These are phyloP conservation scores for Galbula dea DNA, from an alignment of 2,113 vertebrate genomes.

Conservation along the genomic window DNA sequence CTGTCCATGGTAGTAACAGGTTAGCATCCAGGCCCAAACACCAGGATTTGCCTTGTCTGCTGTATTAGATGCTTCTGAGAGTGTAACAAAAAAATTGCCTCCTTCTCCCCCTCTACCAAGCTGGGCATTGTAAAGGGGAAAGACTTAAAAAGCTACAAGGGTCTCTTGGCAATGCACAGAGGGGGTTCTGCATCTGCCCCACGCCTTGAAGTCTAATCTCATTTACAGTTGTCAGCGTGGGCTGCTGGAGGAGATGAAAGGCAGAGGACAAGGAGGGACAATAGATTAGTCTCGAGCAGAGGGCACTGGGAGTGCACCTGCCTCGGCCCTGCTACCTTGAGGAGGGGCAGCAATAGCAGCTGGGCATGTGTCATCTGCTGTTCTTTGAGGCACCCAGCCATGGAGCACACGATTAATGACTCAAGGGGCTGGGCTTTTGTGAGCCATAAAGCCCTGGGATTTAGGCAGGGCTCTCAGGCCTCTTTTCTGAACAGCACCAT, in stretches of 20 bases:
- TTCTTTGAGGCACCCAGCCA: slow-evolving; percentile 59
- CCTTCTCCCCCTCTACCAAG: background rate
- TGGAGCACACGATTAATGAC: slow-evolving; percentile 71
- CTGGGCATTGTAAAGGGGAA: background rate
- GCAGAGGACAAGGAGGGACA: slow-evolving; percentile 51
- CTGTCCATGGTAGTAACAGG: background rate
- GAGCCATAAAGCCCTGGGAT: slow-evolving; percentile 45
- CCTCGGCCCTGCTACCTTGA: slow-evolving; percentile 45
- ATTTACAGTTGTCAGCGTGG: slow-evolving; percentile 65
- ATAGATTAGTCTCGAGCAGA: slow-evolving; percentile 52
- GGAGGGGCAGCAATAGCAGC: slow-evolving; percentile 23
- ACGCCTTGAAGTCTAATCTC: slow-evolving; percentile 61
- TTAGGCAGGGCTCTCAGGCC: slow-evolving; percentile 66
- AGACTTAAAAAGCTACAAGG: slow-evolving; percentile 11
- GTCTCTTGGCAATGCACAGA: slow-evolving; percentile 7
- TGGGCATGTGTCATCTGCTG: slow-evolving; percentile 69
- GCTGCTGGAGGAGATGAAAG: slow-evolving; percentile 60
- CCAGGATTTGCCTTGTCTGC: background rate
- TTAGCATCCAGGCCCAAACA: background rate
- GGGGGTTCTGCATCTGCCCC: slow-evolving; percentile 41
- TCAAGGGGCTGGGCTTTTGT: slow-evolving; percentile 57
- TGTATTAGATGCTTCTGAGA: background rate
- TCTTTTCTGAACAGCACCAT: slow-evolving; percentile 36
- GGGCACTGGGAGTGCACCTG: slow-evolving; percentile 73
- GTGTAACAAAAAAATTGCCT: background rate